Evolutionary conservation across 2,888 invertebrate species (phyloP), one percentile per base, ranked within the genome.

Genomic region (Latrodectus hesperus): DNA sequence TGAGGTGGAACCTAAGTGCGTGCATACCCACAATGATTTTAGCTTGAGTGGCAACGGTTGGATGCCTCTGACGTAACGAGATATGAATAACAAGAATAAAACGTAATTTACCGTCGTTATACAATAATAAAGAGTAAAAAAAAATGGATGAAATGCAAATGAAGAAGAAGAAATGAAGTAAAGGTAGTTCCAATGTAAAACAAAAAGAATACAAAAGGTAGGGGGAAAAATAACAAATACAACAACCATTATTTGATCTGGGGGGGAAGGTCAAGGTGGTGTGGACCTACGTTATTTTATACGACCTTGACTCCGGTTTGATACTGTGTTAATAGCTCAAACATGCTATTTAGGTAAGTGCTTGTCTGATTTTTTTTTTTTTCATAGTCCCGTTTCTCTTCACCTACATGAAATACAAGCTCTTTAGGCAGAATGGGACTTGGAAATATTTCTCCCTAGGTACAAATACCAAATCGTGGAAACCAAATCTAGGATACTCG

Each of bases 221-320:
- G 38, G 67, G 6, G 11, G 65, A 51, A 52, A 80, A 65, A 49
- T 55, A 72, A 65, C 51, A 55, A 67, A 67, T 12, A 70, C 5
- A 9, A 11, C 26, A 55, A 26, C 81, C 38, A 81, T 81, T 81
- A 81, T 72, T 72, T 64, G 55, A 64, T 72, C 64, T 51, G n/a
- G 17, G 22, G 71, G 72, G 52, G 65, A 81, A 74, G 81, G 73
- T 81, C 81, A 81, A 81, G 81, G 81, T 38, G 73, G 74, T 22
- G 65, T 9, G 16, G 10, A 51, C 52, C 81, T 73, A 16, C 53
- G 17, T 64, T 65, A 64, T 65, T 16, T 26, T n/a, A 38, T 16
- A 6, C 73, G 73, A 81, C 81, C 81, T 81, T 81, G 81, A 81
- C 81, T 81, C 74, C 52, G 10, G 65, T 65, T 73, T 81, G 73